Evolutionary conservation across 1,140 invertebrate genomes (phyloP).

Genomic region (Nephotettix cincticeps): DNA sequence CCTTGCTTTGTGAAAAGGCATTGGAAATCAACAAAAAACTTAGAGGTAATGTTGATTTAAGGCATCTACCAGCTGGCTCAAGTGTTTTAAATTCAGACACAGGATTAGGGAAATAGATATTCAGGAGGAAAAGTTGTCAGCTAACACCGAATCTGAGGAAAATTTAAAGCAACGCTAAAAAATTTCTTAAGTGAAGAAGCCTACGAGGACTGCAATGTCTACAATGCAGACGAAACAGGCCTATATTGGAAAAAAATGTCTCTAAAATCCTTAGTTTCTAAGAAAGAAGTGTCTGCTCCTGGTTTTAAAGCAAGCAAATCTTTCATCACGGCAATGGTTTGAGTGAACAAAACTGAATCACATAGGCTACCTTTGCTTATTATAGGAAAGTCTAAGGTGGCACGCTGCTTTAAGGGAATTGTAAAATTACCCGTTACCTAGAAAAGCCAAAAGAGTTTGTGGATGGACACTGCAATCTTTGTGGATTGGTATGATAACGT

Average conservation of each 20-base stretch:
- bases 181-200: constrained; percentile 35
- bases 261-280: constrained; percentile 31
- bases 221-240: constrained; percentile 41
- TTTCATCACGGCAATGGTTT: constrained; percentile 45
- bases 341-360: constrained; percentile 37
- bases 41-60: too few species aligned
- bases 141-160: constrained; percentile 42
- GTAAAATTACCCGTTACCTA: constrained; percentile 32
- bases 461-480: constrained; percentile 38
- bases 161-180: constrained; percentile 32
- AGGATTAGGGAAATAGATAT: too few species aligned
- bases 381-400: constrained; percentile 39
- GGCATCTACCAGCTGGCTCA: neutral
- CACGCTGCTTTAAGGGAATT: constrained; percentile 37
- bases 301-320: constrained; percentile 39
- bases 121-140: constrained; percentile 43
- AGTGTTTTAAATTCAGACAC: constrained; percentile 26
- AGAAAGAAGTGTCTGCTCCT: constrained; percentile 31
- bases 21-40: too few species aligned
- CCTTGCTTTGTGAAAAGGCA: constrained; percentile 28
- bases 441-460: constrained; percentile 35
- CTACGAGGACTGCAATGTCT: constrained; percentile 40
- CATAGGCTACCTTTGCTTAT: constrained; percentile 38
- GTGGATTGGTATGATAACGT: constrained; percentile 35
- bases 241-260: constrained; percentile 41